phyloP scores from a whole-genome alignment of 1,140 invertebrate genomes.

The Colletes gigas region DNA sequence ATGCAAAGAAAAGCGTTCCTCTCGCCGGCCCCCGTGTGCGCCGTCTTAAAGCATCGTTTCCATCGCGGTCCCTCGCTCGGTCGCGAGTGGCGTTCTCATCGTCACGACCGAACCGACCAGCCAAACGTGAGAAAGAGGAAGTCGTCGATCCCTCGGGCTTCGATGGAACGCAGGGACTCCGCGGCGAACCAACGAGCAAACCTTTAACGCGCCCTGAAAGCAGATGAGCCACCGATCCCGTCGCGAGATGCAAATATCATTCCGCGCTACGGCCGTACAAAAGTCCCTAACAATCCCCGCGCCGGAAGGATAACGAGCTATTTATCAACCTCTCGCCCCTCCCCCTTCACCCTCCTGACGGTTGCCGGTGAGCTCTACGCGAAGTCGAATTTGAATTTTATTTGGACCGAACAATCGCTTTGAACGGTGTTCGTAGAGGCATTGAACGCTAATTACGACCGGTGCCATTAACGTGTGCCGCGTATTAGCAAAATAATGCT shows the following conservation, averaged over 20 bases:
- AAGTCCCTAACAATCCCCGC: too few species aligned
- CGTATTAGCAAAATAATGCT: too few species aligned
- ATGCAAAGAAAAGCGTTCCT: slow-evolving; percentile 55
- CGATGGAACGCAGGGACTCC: slow-evolving; percentile 12
- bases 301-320: not conserved
- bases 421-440: too few species aligned
- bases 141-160: slow-evolving; percentile 24
- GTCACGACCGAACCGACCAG: slow-evolving; percentile 24
- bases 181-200: not conserved
- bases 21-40: not conserved
- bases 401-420: too few species aligned
- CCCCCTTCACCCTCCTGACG: too few species aligned
- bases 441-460: too few species aligned
- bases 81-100: slow-evolving; percentile 11
- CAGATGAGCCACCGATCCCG: slow-evolving; percentile 5
- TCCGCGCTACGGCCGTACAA: not conserved
- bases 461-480: too few species aligned
- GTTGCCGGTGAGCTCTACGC: too few species aligned
- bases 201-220: slow-evolving; percentile 19
- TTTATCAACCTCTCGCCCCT: not conserved
- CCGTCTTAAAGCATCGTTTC: slow-evolving; percentile 6
- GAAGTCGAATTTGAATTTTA: too few species aligned
- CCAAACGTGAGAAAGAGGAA: slow-evolving; percentile 57
- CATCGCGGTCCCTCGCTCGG: slow-evolving; percentile 1
- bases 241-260: not conserved